Conservation (phyloP, 2,113 vertebrate species). For the Nesoenas mayeri region DNA sequence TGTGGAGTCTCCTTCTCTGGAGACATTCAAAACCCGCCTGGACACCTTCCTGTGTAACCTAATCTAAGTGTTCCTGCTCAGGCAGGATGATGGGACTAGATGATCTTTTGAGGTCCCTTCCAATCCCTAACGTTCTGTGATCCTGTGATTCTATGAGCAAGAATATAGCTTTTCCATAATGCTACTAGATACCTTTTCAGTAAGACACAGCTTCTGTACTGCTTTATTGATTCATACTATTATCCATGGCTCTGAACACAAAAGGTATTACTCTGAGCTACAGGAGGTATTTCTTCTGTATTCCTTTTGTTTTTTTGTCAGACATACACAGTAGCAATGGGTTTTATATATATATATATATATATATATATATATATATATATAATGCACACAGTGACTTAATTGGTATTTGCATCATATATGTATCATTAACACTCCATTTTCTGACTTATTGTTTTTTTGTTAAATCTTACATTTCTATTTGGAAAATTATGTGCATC, state of each 20-base stretch:
- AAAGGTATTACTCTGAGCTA: neutral
- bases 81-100: too few relatives aligned
- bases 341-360: too few relatives aligned
- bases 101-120: too few relatives aligned
- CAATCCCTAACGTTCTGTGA: too few relatives aligned
- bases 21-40: too few relatives aligned
- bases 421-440: neutral
- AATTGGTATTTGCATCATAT: neutral
- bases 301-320: neutral
- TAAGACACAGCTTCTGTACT: neutral
- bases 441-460: neutral
- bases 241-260: neutral
- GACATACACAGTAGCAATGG: rapidly evolving
- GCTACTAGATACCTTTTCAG: neutral
- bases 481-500: neutral
- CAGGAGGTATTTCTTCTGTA: neutral
- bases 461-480: neutral
- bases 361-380: too few relatives aligned
- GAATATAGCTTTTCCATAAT: neutral
- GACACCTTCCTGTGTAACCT: too few relatives aligned
- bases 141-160: too few relatives aligned
- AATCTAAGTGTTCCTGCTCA: too few relatives aligned
- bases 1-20: too few relatives aligned
- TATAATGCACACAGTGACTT: neutral
- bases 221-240: neutral